Percentiles rank a stretch among this genome's conserved stretches.
Evolutionary conservation across 2,797 vertebrate species (phyloP).

Genomic region (Mareca strepera): DNA sequence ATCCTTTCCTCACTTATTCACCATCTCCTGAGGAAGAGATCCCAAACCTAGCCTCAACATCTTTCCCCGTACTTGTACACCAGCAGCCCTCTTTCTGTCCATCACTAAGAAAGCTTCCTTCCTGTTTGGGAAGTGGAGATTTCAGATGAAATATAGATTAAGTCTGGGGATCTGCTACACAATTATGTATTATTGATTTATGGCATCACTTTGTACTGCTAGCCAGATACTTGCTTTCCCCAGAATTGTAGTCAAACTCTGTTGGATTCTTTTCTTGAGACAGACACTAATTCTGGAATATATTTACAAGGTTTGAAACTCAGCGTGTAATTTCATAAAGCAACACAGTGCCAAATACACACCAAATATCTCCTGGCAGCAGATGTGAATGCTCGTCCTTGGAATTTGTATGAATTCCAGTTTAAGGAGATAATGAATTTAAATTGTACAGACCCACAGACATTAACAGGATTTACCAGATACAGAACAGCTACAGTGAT

Average conservation of each 20-base stretch:
- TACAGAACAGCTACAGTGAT: background rate
- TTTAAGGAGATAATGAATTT: slow-evolving; percentile 15
- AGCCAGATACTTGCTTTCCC: background rate
- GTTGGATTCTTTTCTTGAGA: background rate
- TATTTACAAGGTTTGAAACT: slow-evolving; percentile 5
- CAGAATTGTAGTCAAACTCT: background rate
- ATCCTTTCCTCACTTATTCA: background rate
- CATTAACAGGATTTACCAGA: background rate
- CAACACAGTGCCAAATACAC: background rate
- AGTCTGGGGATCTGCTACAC: background rate
- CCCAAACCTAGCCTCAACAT: background rate
- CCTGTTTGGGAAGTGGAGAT: background rate
- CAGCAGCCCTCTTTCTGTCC: background rate
- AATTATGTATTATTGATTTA: background rate
- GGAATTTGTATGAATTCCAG: slow-evolving; percentile 2
- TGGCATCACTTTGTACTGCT: background rate
- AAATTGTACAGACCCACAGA: background rate
- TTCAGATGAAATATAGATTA: background rate
- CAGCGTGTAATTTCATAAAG: background rate
- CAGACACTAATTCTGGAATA: background rate
- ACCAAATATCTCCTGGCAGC: background rate
- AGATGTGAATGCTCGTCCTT: background rate
- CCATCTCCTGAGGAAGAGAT: background rate
- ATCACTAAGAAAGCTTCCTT: background rate
- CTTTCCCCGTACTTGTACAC: background rate